Conservation (phyloP, 2,797 vertebrate genomes). For the Morelia viridis region DNA sequence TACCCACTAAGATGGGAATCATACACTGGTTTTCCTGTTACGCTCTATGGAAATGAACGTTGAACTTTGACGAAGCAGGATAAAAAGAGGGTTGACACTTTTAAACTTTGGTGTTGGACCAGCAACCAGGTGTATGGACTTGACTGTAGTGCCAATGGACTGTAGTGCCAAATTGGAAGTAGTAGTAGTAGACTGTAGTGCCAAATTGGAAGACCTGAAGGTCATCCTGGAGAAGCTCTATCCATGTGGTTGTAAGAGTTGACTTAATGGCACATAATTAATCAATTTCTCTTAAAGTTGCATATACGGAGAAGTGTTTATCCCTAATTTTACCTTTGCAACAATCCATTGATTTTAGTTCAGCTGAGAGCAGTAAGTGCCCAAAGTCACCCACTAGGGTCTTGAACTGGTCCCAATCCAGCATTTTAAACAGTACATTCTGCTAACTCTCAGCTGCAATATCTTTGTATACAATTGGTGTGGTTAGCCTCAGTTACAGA, state of each 20-base stretch:
- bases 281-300: not conserved
- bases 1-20: too few species aligned
- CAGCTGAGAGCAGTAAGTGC: not conserved
- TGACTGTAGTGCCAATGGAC: too few species aligned
- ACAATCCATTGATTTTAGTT: not conserved
- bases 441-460: slow-evolving; percentile 11
- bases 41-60: too few species aligned
- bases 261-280: not conserved
- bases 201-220: too few species aligned
- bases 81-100: too few species aligned
- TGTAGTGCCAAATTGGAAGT: too few species aligned
- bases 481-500: slow-evolving; percentile 32
- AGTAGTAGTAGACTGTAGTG: too few species aligned
- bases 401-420: slow-evolving; percentile 32
- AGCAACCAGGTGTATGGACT: too few species aligned
- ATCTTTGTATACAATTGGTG: slow-evolving; percentile 45
- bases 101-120: too few species aligned
- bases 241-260: not conserved
- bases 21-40: too few species aligned
- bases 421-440: not conserved
- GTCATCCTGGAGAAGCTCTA: too few species aligned
- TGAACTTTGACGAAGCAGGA: too few species aligned
- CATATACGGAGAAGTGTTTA: not conserved
- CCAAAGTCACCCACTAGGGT: not conserved
- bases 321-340: not conserved